A percentile compares a stretch with the other conserved stretches of the same genome.
phyloP scores from a whole-genome alignment of 2,113 vertebrate genomes.

The Phalacrocorax brasilianus region DNA sequence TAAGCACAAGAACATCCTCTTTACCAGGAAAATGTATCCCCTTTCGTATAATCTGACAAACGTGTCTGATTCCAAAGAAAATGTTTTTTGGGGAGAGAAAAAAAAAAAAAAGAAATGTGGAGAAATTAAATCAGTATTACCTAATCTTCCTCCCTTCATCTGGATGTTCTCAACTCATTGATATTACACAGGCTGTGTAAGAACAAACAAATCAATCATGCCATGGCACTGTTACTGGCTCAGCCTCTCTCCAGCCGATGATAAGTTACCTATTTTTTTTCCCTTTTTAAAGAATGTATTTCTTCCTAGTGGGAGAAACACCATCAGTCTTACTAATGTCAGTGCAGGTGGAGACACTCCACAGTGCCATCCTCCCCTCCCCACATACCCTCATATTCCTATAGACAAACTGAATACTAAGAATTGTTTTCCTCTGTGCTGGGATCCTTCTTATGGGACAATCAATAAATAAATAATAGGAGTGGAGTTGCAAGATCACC shows the following conservation, averaged over 20 bases:
- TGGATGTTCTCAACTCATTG: constrained; percentile 61
- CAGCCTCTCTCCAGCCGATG: constrained; percentile 31
- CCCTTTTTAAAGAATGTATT: background rate
- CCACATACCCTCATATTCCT: accelerated
- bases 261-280: background rate
- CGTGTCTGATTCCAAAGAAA: constrained; percentile 25
- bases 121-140: constrained; percentile 44
- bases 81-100: background rate
- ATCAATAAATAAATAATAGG: background rate
- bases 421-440: background rate
- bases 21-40: background rate
- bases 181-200: constrained; percentile 57
- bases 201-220: constrained; percentile 59
- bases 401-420: background rate
- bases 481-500: background rate
- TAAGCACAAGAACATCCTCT: background rate
- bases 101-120: background rate
- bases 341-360: background rate
- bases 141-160: constrained; percentile 47
- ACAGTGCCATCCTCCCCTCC: background rate
- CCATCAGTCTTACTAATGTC: background rate
- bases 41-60: background rate
- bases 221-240: constrained; percentile 45
- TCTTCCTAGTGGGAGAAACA: background rate
- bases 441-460: background rate